phyloP scores from a whole-genome alignment of 2,113 vertebrate species.

The Orycteropus afer region DNA sequence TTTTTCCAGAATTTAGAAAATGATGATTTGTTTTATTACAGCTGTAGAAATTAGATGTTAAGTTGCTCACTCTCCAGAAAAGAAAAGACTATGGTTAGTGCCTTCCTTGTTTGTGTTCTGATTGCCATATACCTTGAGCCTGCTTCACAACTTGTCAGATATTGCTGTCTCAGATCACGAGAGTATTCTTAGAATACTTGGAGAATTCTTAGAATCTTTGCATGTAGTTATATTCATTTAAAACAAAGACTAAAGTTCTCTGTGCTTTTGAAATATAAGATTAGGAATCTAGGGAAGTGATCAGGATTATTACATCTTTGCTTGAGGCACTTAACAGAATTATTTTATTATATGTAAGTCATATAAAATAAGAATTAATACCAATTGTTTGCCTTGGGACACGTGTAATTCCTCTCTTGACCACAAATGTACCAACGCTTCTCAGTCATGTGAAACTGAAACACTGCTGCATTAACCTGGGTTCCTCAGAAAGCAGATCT shows the following conservation, averaged over 20 bases:
- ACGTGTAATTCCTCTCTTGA: background rate
- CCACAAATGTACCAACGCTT: background rate
- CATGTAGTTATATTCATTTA: background rate
- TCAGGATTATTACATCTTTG: constrained; percentile 8
- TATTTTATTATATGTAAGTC: background rate
- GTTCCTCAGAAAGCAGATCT: background rate
- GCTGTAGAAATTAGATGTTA: background rate
- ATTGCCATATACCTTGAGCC: background rate
- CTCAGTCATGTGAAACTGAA: background rate
- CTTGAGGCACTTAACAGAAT: background rate
- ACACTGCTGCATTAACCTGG: background rate
- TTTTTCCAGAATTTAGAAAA: background rate
- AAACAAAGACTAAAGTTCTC: background rate
- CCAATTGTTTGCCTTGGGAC: background rate
- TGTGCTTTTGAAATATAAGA: background rate
- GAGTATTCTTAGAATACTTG: background rate
- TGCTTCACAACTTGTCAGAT: background rate
- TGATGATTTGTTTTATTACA: background rate
- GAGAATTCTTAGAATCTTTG: background rate
- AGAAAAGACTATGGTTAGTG: background rate
- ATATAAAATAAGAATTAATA: constrained; percentile 28
- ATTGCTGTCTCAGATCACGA: background rate
- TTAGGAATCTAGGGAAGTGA: background rate
- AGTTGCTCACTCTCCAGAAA: background rate
- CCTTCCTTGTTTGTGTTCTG: background rate